Evolutionary conservation across 2,888 invertebrate genomes (phyloP), one percentile per base, ranked within the genome.

Genomic region (Chrysina gloriosa): DNA sequence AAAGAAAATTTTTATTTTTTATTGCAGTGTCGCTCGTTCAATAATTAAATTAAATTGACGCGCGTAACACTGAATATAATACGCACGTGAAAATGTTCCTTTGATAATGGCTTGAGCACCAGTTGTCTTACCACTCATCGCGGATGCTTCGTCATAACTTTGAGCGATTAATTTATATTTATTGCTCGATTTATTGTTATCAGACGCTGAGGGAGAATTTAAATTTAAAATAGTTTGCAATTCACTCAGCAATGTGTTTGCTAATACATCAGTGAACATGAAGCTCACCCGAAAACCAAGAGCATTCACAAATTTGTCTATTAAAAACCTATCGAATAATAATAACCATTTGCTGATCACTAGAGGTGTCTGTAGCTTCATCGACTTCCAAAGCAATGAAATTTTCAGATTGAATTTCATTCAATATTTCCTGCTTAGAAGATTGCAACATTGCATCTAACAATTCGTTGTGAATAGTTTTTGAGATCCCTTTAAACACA

Each of bases 121-220:
- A 19, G 25, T 58, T 21, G 58, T 63, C 50, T 61, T 19, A 34
- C 42, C 42, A 54, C 72, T 75, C 74, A 78, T 72, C 19, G 73
- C 72, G 14, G 71, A 52, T 29, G 77, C 76, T 27, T 76, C 76
- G 68, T 78, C 77, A 61, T 75, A 78, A 36, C 70, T 73, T 56
- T 77, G 77, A 14, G 74, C 73, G 50, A 77, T 75, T 52, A 76
- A 67, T 70, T 78, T 76, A 36, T 69, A 45, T 29, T 58, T 48
- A 69, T 11, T 65, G 27, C 11, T 14, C 71, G 47, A 67, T 70
- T 78, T 76, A 36, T 69, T 48, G 34, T 58, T 48, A 69, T 11
- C 65, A 54, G 21, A 27, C 71, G 47, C 52, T 70, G 69, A 21
- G 34, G 71, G 23, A 45, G 65, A 48, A 16, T 72, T 11, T 29